phyloP scores from a whole-genome alignment of 2,113 vertebrate genomes.

The Merops nubicus region DNA sequence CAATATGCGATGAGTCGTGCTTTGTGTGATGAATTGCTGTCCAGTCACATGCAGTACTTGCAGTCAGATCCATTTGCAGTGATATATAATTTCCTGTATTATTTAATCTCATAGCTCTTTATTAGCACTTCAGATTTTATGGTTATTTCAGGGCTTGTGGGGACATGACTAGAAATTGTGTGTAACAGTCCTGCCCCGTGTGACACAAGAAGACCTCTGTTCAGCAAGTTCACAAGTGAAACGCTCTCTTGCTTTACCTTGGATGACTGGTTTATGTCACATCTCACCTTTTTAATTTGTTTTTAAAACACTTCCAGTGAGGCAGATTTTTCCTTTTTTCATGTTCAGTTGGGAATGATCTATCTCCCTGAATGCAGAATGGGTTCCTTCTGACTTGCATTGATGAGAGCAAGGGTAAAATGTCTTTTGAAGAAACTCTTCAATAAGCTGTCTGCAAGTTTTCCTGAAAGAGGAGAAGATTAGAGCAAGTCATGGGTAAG shows the following conservation, averaged over 20 bases:
- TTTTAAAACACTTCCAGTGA: not conserved
- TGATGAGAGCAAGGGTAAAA: not conserved
- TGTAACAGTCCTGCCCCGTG: not conserved
- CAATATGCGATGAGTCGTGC: not conserved
- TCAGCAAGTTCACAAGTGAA: not conserved
- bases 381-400: not conserved
- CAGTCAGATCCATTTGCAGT: not conserved
- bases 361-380: not conserved
- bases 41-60: not conserved
- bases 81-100: conserved; percentile 23
- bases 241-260: not conserved
- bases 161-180: not conserved
- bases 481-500: not conserved
- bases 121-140: conserved; percentile 16
- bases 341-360: not conserved
- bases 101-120: conserved; percentile 33
- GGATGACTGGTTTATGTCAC: not conserved
- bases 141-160: not conserved
- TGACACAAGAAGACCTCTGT: not conserved
- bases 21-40: not conserved
- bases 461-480: not conserved
- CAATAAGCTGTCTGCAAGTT: not conserved
- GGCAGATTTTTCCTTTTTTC: not conserved
- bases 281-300: not conserved
- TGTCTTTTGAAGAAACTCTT: rapidly evolving